These are phyloP conservation scores for Struthio camelus DNA, from an alignment of 2,113 vertebrate genomes.

Conservation along the genomic window DNA sequence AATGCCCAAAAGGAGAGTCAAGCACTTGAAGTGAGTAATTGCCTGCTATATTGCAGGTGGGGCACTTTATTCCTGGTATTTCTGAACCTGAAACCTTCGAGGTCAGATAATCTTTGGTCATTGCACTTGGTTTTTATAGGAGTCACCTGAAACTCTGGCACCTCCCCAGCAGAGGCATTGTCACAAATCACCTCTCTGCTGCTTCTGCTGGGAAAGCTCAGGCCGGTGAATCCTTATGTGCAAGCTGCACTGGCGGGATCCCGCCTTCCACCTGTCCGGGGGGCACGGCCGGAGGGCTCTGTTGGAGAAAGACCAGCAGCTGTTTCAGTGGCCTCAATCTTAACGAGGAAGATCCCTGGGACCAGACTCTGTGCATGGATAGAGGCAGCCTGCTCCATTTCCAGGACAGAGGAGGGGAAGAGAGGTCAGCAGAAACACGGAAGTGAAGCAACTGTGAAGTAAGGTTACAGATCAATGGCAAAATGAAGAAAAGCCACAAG, in stretches of 20 bases:
- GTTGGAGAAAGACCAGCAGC: background rate
- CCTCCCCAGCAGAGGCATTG: background rate
- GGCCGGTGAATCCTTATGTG: background rate
- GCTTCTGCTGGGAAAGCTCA: background rate
- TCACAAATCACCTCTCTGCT: background rate
- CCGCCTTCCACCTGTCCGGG: background rate
- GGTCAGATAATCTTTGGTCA: background rate
- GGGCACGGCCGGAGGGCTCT: background rate
- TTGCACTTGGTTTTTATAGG: background rate
- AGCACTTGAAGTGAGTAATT: background rate
- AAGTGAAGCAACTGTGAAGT: background rate
- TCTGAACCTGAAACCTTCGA: background rate
- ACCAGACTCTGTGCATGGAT: background rate
- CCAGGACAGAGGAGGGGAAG: background rate
- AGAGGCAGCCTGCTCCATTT: background rate
- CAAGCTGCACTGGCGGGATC: background rate
- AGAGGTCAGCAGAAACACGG: background rate
- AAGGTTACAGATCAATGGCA: background rate
- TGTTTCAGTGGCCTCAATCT: background rate
- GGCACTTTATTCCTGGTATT: background rate
- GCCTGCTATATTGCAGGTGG: background rate
- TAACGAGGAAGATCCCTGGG: background rate
- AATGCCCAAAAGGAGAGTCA: background rate
- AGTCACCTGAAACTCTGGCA: background rate
- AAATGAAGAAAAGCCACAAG: background rate